Conservation (phyloP, 1,140 invertebrate genomes). For the Eufriesea mexicana region DNA sequence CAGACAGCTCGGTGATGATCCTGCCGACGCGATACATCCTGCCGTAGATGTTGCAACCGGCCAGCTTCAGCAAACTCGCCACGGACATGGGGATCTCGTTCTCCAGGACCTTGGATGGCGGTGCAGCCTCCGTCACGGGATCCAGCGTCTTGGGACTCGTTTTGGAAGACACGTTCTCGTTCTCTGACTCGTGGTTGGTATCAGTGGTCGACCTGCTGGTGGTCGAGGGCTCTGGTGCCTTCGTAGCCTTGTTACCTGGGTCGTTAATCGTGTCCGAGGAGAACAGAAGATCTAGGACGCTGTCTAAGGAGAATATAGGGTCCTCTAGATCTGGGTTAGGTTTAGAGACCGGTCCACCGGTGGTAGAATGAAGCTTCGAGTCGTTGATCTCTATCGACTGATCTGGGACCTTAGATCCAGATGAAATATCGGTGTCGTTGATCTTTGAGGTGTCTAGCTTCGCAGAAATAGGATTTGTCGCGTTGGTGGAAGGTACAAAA, state of each 20-base stretch:
- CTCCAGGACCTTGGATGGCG: constrained; percentile 60
- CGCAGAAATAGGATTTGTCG: background rate
- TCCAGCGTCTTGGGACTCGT: constrained; percentile 50
- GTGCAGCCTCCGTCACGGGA: constrained; percentile 54
- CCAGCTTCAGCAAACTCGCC: constrained; percentile 87
- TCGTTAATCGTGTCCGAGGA: constrained; percentile 67
- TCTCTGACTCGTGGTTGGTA: background rate
- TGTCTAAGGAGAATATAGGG: constrained; percentile 84
- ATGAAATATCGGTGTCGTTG: background rate
- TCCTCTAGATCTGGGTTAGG: constrained; percentile 76
- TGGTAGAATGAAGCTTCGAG: background rate
- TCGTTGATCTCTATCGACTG: constrained; percentile 10
- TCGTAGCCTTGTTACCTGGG: background rate
- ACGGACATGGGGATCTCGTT: constrained; percentile 68
- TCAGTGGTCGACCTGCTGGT: background rate
- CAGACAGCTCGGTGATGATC: constrained; percentile 92
- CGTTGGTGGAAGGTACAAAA: background rate
- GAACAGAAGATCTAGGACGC: constrained; percentile 83
- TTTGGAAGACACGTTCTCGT: constrained; percentile 28
- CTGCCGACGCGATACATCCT: constrained; percentile 93
- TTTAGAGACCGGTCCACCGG: constrained; percentile 41
- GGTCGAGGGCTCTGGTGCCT: constrained; percentile 1
- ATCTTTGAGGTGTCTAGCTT: background rate
- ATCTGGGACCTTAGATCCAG: background rate
- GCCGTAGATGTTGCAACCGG: constrained; percentile 96